Evolutionary conservation across 2,888 invertebrate genomes (phyloP), one percentile per base, ranked within the genome.

Genomic region (Eristalinus sepulchralis): DNA sequence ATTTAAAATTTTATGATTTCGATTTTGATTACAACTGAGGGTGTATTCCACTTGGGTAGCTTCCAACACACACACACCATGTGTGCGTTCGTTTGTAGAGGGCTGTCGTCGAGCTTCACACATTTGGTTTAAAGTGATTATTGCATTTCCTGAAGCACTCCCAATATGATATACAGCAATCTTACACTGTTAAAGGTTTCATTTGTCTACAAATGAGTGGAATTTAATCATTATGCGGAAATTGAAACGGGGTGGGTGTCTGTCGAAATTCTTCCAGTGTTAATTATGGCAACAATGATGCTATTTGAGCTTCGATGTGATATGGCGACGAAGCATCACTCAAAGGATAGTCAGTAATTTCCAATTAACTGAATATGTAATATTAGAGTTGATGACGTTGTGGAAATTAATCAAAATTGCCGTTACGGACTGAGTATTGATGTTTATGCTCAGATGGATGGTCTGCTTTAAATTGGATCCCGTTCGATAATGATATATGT

Each of bases 1-100:
- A 66, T 39, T 66, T 34, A 22, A 20, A 64, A 39, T 64, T 64
- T 64, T 39, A 64, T 39, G 39, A 9, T 47, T 66, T 47, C 2
- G 22, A 24, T 66, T 66, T 64, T 64, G 24, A 39, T 39, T 24
- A 24, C 39, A 36, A 24, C n/a, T n/a, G 39, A 2, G 64, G 39
- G 22, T 64, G 20, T 64, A n/a, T n/a, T 66, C n/a, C 47, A 22
- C 24, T 66, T 47, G 64, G 27, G 17, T 39, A 17, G 27, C 47
- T 6, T 47, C 47, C 47, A 47, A 47, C 47, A 5, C 17, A 47
- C n/a, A 17, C 17, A 17, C 17, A 17, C 13, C 39, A n/a, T 39
- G 17, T 47, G 47, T 47, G 47, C 17, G 17, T 47, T 13, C 5
- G 39, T 6, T n/a, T 3, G 17, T 47, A 47, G 47, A 39, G 6